Evolutionary conservation across 2,888 invertebrate genomes (phyloP).

Genomic region (Dromius quadrimaculatus): DNA sequence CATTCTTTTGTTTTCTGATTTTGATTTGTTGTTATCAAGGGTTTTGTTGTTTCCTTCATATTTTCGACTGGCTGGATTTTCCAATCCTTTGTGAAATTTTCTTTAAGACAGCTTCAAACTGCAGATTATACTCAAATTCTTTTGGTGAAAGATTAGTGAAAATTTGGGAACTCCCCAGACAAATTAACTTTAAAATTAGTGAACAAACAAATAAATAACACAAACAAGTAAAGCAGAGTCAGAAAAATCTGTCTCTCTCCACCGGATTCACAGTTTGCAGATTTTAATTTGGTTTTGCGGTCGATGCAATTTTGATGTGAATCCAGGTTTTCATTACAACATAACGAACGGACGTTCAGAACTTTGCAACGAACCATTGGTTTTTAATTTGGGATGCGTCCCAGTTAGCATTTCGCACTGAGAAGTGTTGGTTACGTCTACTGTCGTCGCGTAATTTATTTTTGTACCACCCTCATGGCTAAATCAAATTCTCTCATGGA

Average conservation of each 20-base stretch:
- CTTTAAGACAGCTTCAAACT: too few species aligned
- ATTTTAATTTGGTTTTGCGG: conserved; percentile 50
- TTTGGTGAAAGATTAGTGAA: neutral
- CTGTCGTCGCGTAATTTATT: conserved; percentile 49
- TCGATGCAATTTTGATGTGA: conserved; percentile 48
- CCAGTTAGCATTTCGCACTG: conserved; percentile 49
- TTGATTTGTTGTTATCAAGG: too few species aligned
- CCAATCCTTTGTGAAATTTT: neutral
- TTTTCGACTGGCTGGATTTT: neutral
- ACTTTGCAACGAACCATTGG: conserved; percentile 48
- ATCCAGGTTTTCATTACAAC: conserved; percentile 48
- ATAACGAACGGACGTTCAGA: conserved; percentile 20
- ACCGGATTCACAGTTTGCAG: conserved; percentile 48
- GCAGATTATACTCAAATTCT: neutral
- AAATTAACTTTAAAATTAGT: neutral
- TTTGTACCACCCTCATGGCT: conserved; percentile 47
- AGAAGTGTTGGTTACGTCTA: conserved; percentile 38
- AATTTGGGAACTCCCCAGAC: neutral
- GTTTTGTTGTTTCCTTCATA: too few species aligned
- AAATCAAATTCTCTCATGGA: conserved; percentile 1
- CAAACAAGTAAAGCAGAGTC: neutral
- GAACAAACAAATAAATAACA: conserved; percentile 11
- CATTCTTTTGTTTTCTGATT: too few species aligned
- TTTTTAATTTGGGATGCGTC: conserved; percentile 51
- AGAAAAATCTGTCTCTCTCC: conserved; percentile 4